A percentile compares a stretch with the other conserved stretches of the same genome.
These are phyloP conservation scores for Laticauda laticaudata DNA, from an alignment of 2,113 vertebrate genomes.

Conservation along the genomic window DNA sequence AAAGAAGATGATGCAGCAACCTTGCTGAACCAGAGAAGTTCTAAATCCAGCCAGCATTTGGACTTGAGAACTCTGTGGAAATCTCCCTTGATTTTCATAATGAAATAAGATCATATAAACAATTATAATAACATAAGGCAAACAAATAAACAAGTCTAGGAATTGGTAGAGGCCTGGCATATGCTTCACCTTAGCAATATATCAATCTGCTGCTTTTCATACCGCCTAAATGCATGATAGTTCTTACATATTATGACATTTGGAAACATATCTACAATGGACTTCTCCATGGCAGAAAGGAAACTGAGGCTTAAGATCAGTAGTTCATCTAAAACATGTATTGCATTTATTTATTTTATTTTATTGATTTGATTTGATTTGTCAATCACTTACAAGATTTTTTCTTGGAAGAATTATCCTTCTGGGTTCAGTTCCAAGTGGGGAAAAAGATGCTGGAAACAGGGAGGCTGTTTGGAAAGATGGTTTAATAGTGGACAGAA, in stretches of 20 bases:
- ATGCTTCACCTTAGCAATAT: background rate
- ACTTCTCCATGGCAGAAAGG: background rate
- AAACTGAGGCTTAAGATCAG: background rate
- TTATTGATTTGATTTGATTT: too few relatives aligned
- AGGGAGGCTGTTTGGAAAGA: too few relatives aligned
- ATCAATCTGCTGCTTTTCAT: background rate
- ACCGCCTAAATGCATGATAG: background rate
- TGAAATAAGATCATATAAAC: background rate
- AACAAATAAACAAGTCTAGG: background rate
- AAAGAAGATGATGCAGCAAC: background rate
- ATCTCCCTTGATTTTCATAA: background rate
- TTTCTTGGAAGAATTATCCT: too few relatives aligned
- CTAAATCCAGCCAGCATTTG: background rate
- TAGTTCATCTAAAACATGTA: background rate
- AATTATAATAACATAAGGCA: background rate
- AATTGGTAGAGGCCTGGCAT: background rate
- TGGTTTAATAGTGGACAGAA: too few relatives aligned
- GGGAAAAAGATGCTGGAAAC: too few relatives aligned
- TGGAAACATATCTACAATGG: background rate
- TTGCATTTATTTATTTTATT: background rate
- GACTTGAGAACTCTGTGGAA: background rate
- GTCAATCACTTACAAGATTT: too few relatives aligned
- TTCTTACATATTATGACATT: background rate
- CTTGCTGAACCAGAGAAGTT: background rate
- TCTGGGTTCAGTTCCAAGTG: too few relatives aligned